Conservation (phyloP, 1,140 invertebrate species). For the Aporrectodea caliginosa region DNA sequence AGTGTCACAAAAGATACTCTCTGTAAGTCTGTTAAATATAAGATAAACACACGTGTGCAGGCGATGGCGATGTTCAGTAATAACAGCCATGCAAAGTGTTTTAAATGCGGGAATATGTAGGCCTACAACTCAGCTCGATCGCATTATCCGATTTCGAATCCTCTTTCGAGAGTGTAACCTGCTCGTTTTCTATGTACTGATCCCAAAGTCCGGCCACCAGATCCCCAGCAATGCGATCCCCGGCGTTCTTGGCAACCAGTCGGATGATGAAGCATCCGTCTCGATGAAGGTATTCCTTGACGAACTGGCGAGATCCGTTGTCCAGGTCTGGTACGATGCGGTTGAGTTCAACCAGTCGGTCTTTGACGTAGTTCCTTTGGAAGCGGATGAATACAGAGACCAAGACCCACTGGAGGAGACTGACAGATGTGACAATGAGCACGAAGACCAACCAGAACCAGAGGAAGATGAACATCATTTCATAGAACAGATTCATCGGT, state of each 20-base stretch:
- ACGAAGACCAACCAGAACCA: constrained; percentile 47
- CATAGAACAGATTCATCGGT: constrained; percentile 60
- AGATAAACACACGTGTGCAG: no score
- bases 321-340: neutral
- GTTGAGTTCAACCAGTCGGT: neutral
- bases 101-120: no score
- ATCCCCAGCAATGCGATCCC: constrained; percentile 23
- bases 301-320: neutral
- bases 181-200: constrained; percentile 37
- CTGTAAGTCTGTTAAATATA: no score
- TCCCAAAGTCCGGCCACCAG: constrained; percentile 22
- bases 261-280: constrained; percentile 26
- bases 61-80: no score
- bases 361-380: constrained; percentile 3
- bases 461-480: constrained; percentile 57
- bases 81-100: no score
- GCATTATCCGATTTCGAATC: no score
- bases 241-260: constrained; percentile 17
- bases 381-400: neutral
- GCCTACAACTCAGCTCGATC: no score
- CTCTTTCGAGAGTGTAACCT: neutral
- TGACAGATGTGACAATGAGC: neutral
- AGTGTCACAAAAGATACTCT: no score
- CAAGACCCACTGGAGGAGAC: neutral
- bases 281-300: constrained; percentile 8